Evolutionary conservation across 1,140 invertebrate genomes (phyloP).

Genomic region (Conus betulinus): DNA sequence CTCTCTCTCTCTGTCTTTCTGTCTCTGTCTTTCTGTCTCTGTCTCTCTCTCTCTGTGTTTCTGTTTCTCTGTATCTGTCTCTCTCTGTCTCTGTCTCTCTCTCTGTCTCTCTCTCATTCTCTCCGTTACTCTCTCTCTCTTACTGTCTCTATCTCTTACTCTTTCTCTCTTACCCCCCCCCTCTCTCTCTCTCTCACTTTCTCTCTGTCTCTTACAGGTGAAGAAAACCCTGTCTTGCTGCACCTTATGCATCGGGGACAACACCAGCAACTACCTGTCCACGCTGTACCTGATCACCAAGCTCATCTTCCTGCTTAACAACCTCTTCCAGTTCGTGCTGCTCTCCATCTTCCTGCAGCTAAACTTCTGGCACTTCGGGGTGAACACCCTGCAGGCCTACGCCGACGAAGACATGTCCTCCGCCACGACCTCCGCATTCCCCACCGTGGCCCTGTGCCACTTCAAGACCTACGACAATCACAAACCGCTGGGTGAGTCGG

Average conservation of each 20-base stretch:
- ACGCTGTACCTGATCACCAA: conserved; percentile 75
- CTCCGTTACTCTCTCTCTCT: too few relatives aligned
- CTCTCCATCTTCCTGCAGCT: conserved; percentile 68
- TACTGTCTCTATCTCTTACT: too few relatives aligned
- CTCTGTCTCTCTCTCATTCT: too few relatives aligned
- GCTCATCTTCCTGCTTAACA: conserved; percentile 66
- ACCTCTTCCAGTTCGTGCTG: conserved; percentile 69
- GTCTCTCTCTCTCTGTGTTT: too few relatives aligned
- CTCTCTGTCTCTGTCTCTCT: too few relatives aligned
- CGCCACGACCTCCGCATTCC: conserved; percentile 62
- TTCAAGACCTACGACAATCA: conserved; percentile 76
- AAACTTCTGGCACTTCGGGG: conserved; percentile 10
- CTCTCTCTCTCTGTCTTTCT: too few relatives aligned
- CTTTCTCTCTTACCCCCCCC: too few relatives aligned
- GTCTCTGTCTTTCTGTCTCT: too few relatives aligned
- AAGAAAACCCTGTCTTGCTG: conserved; percentile 43
- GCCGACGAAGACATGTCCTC: background rate
- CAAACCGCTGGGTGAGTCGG: conserved; percentile 37
- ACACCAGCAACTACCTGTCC: conserved; percentile 77
- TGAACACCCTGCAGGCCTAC: background rate
- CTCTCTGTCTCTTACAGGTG: background rate
- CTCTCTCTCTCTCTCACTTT: too few relatives aligned
- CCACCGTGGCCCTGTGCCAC: conserved; percentile 77
- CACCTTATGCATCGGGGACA: conserved; percentile 69
- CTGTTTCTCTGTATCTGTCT: too few relatives aligned